Evolutionary conservation across 2,113 vertebrate species (phyloP).

Genomic region (Plotosus lineatus): DNA sequence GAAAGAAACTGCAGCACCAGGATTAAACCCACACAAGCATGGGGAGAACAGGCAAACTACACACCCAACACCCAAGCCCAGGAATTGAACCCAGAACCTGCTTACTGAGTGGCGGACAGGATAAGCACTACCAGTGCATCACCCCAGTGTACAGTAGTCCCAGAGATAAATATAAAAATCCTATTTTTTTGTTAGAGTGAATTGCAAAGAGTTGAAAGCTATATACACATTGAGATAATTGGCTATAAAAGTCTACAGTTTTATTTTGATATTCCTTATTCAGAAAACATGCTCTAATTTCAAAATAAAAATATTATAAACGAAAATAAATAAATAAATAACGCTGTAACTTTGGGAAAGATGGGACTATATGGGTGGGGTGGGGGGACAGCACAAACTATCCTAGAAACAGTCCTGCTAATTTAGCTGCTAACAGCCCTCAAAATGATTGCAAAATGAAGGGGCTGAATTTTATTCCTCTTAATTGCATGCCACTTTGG

Average conservation of each 20-base stretch:
- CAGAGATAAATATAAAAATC: background rate
- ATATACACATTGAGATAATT: background rate
- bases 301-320: background rate
- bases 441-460: constrained; percentile 58
- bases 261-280: background rate
- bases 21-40: no score
- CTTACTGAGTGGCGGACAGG: no score
- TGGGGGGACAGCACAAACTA: constrained; percentile 8
- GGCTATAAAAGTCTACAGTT: background rate
- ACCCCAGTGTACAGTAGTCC: background rate
- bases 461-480: constrained; percentile 54
- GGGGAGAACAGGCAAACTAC: no score
- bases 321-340: no score
- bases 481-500: constrained; percentile 59
- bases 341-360: background rate
- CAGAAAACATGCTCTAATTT: background rate
- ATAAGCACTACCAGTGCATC: no score
- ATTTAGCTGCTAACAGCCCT: constrained; percentile 53
- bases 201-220: background rate
- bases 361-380: background rate
- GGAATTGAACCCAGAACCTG: no score
- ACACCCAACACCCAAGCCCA: no score
- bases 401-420: constrained; percentile 42
- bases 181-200: background rate
- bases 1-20: no score